Base-by-base conservation (phyloP, 2,888 invertebrate genomes). In the Philhelius pedissequus region DNA sequence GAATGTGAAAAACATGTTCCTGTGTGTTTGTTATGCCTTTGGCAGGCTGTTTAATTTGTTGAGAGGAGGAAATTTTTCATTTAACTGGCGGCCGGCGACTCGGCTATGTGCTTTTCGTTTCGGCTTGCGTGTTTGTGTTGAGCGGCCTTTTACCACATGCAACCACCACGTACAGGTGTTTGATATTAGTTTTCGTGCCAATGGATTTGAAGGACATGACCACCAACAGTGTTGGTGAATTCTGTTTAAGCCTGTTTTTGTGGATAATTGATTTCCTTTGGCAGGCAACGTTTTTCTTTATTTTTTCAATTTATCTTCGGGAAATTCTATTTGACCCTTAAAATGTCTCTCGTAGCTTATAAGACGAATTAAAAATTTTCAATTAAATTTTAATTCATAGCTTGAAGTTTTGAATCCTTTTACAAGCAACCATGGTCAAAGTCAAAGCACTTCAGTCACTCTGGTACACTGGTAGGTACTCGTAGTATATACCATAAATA, bases 1-100 rank as follows among this genome's bases (percentile, higher is more conserved):
- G 27, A 60, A 43, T 40, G 20, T 27, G 11, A 27, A 27, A 62
- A 15, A 15, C 43, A 43, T 43, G 56, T 27, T 62, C 30, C n/a
- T 18, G n/a, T 18, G n/a, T 35, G 43, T 64, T 64, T 38, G 38
- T 45, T 56, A 35, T 62, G 43, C 60, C 66, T 22, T 35, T 45
- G 52, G 71, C 71, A 68, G 66, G 71, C 77, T 82, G 77, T 82
- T 82, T 66, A 77, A 82, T 82, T 82, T 82, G 68, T 54, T 71
- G 52, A 68, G 52, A 68, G 56, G 66, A 82, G 76, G 77, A 77
- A 66, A 66, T 79, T 79, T 78, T 77, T 71, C 71, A 54, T 71
- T 68, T 68, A 40, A 32, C 13, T 52, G n/a, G 60, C 38, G n/a
- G 15, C 13, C 60, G n/a, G 60, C 38, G n/a, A 30, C 27, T n/a